phyloP scores from a whole-genome alignment of 2,113 vertebrate genomes.

The Sprattus sprattus region DNA sequence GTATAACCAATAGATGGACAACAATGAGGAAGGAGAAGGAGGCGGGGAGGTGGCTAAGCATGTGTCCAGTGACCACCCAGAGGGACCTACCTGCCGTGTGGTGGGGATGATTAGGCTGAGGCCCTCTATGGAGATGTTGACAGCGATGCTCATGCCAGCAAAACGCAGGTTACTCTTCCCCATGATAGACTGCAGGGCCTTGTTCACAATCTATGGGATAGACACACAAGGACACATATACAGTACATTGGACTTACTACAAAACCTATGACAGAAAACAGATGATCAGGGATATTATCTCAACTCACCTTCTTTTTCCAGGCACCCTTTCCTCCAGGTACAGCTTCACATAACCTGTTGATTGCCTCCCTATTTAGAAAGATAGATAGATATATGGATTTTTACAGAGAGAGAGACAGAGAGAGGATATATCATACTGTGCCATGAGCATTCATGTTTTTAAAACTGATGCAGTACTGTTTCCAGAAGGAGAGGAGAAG shows the following conservation, averaged over 20 bases:
- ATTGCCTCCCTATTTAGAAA: constrained; percentile 85
- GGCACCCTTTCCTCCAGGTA: constrained; percentile 85
- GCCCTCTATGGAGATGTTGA: constrained; percentile 91
- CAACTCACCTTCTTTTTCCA: constrained; percentile 91
- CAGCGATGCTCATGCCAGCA: constrained; percentile 87
- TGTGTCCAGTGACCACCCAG: not conserved
- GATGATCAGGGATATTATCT: not conserved
- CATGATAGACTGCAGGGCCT: constrained; percentile 85
- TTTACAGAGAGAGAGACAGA: not conserved
- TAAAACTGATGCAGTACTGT: not conserved
- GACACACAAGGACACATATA: not conserved
- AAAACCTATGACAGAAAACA: not conserved
- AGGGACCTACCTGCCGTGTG: constrained; percentile 80
- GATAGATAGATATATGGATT: not conserved
- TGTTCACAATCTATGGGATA: constrained; percentile 78
- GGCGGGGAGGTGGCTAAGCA: no score
- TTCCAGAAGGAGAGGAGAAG: not conserved
- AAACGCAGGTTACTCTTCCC: constrained; percentile 94
- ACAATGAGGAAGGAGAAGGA: not conserved
- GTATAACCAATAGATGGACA: not conserved
- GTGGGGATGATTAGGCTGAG: constrained; percentile 89
- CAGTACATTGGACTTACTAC: not conserved
- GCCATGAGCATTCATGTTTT: not conserved
- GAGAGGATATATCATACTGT: not conserved
- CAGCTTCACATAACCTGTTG: constrained; percentile 89